Evolutionary conservation across 2,888 invertebrate genomes (phyloP), one percentile per base, ranked within the genome.

Genomic region (Dicyrtomina minuta): DNA sequence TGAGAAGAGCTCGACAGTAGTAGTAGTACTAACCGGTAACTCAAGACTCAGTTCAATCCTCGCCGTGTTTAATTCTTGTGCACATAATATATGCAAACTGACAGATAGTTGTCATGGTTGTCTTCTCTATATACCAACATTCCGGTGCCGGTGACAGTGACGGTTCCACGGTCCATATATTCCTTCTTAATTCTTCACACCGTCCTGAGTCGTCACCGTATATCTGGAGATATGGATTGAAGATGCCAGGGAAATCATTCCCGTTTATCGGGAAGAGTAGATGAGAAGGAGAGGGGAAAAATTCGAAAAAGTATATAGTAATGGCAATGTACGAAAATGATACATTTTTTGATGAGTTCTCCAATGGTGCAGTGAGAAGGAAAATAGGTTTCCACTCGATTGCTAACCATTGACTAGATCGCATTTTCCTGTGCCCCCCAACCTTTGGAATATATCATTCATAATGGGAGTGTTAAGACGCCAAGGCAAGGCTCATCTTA

Each of bases 381-480:
- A 65, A 65, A 65, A 65, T 65, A 55, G 53, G 43, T 65, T 65
- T 65, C 65, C 55, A 55, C 39, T 24, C 65, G 56, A 65, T 55
- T 65, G 55, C 55, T 26, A 44, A 33, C 51, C 39, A 41, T 44
- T 55, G 53, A 53, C 58, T 58, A 12, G 44, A 27, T 62, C 43
- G 24, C 24, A 44, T 24, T 22, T 3, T 53, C 53, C 53, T 13
- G 3, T 53, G 13, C 24, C 24, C 53, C 53, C n/a, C 17, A 22
- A 22, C 53, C 20, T 24, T 8, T 1, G 12, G 26, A 46, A 62
- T 62, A 49, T 62, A 62, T 62, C 51, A 27, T 62, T 24, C 17
- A 62, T 51, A 62, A 62, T 62, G 62, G 33, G 17, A 22, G n/a
- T n/a, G 56, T 22, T 33, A 27, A 20, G 12, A 24, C n/a, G 10